These are phyloP conservation scores for Paramuricea clavata DNA, from an alignment of 92 coral and sea anemone genomes.

Conservation along the genomic window DNA sequence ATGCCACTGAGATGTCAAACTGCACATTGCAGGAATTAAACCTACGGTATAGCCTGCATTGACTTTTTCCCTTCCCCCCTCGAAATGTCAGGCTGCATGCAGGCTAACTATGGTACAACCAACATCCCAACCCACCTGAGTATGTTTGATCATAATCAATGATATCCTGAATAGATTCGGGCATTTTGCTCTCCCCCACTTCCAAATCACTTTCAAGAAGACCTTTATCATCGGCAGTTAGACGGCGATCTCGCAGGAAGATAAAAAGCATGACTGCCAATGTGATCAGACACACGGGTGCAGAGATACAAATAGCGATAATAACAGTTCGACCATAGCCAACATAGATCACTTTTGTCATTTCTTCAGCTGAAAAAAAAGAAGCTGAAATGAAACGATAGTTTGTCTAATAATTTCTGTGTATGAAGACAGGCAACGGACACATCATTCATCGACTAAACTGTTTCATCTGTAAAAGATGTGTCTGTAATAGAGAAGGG, in stretches of 20 bases:
- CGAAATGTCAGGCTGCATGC: no score
- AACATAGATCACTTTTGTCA: background rate
- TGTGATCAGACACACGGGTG: constrained; percentile 41
- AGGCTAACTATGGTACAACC: background rate
- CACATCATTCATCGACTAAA: no score
- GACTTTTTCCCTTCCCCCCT: no score
- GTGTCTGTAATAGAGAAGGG: background rate
- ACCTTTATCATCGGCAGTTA: constrained; percentile 12
- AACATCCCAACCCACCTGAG: constrained; percentile 17
- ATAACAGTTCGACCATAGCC: constrained; percentile 39
- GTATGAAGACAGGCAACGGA: no score
- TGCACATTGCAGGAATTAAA: no score
- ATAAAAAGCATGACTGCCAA: constrained; percentile 26
- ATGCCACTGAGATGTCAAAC: no score
- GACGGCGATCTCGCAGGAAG: constrained; percentile 10
- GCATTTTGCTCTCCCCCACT: constrained; percentile 16
- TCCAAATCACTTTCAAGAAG: constrained; percentile 42
- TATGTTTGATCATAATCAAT: constrained; percentile 24
- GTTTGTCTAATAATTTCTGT: no score
- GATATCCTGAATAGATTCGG: constrained; percentile 36
- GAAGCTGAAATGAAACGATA: no score
- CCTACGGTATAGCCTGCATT: no score
- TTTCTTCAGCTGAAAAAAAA: background rate
- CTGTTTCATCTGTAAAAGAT: no score
- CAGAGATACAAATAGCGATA: constrained; percentile 38